phyloP scores from a whole-genome alignment of 2,888 invertebrate species.

The Heteropelma amictum region DNA sequence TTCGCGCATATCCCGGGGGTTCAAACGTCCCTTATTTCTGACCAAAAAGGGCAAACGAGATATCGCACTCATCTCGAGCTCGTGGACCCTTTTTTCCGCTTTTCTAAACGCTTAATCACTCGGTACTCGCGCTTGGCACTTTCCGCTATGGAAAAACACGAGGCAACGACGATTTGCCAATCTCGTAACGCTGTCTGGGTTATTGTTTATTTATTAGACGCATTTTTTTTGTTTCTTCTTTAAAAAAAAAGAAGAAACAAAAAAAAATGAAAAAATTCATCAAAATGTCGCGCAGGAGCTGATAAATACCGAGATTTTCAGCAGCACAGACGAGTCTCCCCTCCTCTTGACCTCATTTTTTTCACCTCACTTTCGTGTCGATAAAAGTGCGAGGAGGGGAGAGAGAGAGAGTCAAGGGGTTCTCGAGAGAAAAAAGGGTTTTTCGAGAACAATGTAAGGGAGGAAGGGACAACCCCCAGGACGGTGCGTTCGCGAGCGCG shows the following conservation, averaged over 20 bases:
- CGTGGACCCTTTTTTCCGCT: slow-evolving; percentile 15
- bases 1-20: too few species aligned
- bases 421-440: slow-evolving; percentile 47
- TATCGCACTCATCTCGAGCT: slow-evolving; percentile 54
- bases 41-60: slow-evolving; percentile 34
- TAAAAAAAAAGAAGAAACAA: background rate
- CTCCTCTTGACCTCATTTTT: slow-evolving; percentile 24
- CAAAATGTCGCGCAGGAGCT: background rate
- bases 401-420: background rate
- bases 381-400: slow-evolving; percentile 13
- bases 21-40: too few species aligned
- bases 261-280: background rate
- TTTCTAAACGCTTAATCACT: background rate
- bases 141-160: too few species aligned
- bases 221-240: background rate
- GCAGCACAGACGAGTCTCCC: background rate
- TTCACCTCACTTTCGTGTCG: background rate
- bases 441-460: slow-evolving; percentile 32
- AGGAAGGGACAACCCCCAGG: background rate
- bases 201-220: slow-evolving; percentile 67
- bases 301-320: background rate
- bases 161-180: slow-evolving; percentile 34
- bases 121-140: background rate
- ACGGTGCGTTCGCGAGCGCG: slow-evolving; percentile 16
- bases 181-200: slow-evolving; percentile 59